Evolutionary conservation across 1,140 invertebrate species (phyloP), one percentile per base, ranked within the genome.

Genomic region (Carposina sasakii): DNA sequence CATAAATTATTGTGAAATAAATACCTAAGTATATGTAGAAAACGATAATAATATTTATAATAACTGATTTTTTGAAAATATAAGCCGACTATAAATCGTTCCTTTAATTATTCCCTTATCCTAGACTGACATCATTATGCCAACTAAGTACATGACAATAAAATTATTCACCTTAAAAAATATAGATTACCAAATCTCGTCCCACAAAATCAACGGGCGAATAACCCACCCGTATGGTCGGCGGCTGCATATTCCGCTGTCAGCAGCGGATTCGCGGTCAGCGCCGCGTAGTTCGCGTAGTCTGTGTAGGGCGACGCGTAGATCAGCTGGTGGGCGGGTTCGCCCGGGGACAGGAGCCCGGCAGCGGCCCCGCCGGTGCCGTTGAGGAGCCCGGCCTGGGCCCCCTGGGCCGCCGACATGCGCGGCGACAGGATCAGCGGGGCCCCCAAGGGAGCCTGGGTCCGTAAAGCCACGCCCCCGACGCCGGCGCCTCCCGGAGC

Each of bases 161-260:
- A n/a, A n/a, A n/a, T n/a, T n/a, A n/a, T n/a, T n/a, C n/a, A n/a
- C n/a, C n/a, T n/a, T n/a, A n/a, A n/a, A n/a, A n/a, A n/a, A n/a
- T n/a, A n/a, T n/a, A n/a, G 62, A 64, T 71, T 72, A 73, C 67
- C 67, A 70, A 76, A 76, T 56, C 52, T 48, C 60, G 53, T 52
- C 9, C 36, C 34, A 31, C 57, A 23, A 57, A 37, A 67, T 88
- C 81, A 89, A 85, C 91, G 92, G 88, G 92, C 92, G 90, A 94
- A 94, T 84, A 94, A 96, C 94, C 94, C 95, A 96, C 95, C 95
- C 90, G 94, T 93, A 90, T 95, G 93, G 88, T 96, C 94, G 48
- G 90, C 88, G 68, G 90, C 87, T 62, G 93, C 90, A 87, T 96
- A 96, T 75, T 95, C 94, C 12, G 81, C 83, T 63, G 93, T 92